phyloP scores from a whole-genome alignment of 2,888 invertebrate genomes.

The Stictocephala bisonia region DNA sequence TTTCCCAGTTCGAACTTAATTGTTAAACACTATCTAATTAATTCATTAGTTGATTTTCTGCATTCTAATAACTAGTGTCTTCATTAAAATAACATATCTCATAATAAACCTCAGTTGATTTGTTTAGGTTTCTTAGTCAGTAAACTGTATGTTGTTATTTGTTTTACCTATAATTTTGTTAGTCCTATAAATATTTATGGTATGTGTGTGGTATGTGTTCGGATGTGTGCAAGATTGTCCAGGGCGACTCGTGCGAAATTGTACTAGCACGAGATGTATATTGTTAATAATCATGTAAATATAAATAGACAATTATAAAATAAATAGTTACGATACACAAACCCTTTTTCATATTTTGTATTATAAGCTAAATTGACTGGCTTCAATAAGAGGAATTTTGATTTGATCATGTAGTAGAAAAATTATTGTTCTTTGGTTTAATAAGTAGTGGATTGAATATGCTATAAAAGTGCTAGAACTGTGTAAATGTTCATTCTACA shows the following conservation, averaged over 20 bases:
- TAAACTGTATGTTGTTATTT: slow-evolving; percentile 26
- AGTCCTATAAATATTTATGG: slow-evolving; percentile 17
- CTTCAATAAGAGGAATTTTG: slow-evolving; percentile 17
- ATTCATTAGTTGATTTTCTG: too few species aligned
- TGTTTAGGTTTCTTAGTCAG: too few species aligned
- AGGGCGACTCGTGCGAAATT: neutral
- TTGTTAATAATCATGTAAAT: slow-evolving; percentile 34
- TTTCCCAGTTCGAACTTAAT: too few species aligned
- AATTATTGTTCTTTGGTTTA: too few species aligned
- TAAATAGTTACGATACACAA: slow-evolving; percentile 18
- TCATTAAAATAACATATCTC: too few species aligned
- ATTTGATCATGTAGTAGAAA: too few species aligned
- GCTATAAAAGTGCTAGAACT: too few species aligned
- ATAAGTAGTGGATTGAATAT: too few species aligned
- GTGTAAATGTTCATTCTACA: too few species aligned
- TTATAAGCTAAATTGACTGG: slow-evolving; percentile 29
- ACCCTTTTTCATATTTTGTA: slow-evolving; percentile 37
- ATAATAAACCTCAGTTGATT: too few species aligned
- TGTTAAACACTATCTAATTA: too few species aligned
- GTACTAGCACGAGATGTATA: neutral
- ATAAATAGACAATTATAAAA: slow-evolving; percentile 22
- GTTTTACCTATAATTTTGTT: slow-evolving; percentile 29
- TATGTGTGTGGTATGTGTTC: neutral
- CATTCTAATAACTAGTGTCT: too few species aligned
- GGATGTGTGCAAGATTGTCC: neutral